Base-by-base conservation (phyloP, 1,140 invertebrate genomes). In the Anadara kagoshimensis region DNA sequence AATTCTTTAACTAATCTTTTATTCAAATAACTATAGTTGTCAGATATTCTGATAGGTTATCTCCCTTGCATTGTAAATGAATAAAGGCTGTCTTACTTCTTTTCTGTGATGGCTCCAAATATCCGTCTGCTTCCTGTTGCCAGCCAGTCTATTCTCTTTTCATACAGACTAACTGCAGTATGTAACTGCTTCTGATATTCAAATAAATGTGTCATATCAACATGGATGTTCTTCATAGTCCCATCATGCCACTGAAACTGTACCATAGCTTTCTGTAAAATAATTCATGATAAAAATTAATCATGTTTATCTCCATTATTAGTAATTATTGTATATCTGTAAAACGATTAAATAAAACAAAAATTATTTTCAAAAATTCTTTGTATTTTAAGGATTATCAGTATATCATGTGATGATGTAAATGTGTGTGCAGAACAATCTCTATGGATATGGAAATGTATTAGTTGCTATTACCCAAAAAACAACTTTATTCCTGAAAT, bases 171-270 rank as follows among this genome's bases (percentile, higher is more conserved):
- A 7, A 90, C 89, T 29, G 78, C 80, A 20, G 83, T 82, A 62
- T 83, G 85, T 8, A 90, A 79, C 63, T 87, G 84, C 76, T 89
- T 89, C 81, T 90, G 89, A 78, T 89, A 90, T 65, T 90, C 88
- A 85, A 89, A 89, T 54, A 90, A 70, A 68, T 86, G 79, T 1
- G 85, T 81, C 83, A 90, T 84, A 73, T 90, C 87, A 18, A 89
- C 88, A 68, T 90, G 89, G 44, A 90, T 81, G 75, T 90, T 90
- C 75, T 86, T 89, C 36, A 85, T 75, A 16, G 88, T 83, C 7
- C 89, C 89, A 81, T 90, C 89, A 79, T 87, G 85, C 89, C 89
- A 90, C 18, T 83, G 67, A 65, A 90, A 89, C 82, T 89, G 88
- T 11, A 86, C 83, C 88, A 90, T 89, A 18, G 87, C 87, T 85